A percentile compares a stretch with the other conserved stretches of the same genome.
phyloP scores from a whole-genome alignment of 2,797 vertebrate species.

The Sebastes steindachneri region DNA sequence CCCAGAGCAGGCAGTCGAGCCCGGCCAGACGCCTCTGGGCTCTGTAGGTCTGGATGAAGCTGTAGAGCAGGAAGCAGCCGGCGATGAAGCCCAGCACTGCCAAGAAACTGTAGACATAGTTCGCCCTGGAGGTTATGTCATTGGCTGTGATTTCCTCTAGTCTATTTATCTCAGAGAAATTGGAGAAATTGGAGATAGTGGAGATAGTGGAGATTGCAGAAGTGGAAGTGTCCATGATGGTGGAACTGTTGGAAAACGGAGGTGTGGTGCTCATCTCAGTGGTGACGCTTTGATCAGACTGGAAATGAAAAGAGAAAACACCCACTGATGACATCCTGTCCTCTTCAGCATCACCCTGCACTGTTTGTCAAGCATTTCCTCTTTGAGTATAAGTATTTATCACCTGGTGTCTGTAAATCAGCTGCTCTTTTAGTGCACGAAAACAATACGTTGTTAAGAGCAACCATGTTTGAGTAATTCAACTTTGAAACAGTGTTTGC shows the following conservation, averaged over 20 bases:
- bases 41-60: conserved; percentile 76
- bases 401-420: neutral
- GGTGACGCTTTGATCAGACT: conserved; percentile 30
- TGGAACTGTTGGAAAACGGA: neutral
- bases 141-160: conserved; percentile 70
- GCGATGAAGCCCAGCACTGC: conserved; percentile 75
- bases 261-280: neutral
- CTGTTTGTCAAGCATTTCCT: conserved; percentile 4
- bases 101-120: conserved; percentile 78
- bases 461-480: neutral
- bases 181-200: too few species aligned
- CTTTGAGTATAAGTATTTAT: neutral
- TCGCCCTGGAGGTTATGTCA: conserved; percentile 78
- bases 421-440: neutral
- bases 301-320: conserved; percentile 35
- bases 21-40: conserved; percentile 52
- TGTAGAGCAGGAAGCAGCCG: conserved; percentile 75
- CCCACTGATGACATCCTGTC: neutral
- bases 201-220: rapidly evolving
- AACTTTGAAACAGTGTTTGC: neutral
- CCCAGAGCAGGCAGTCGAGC: conserved; percentile 76
- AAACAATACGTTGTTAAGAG: neutral
- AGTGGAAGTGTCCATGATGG: neutral
- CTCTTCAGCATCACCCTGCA: neutral
- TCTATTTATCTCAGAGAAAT: rapidly evolving